Conservation (phyloP, 2,113 vertebrate species). For the Sciurus niger region DNA sequence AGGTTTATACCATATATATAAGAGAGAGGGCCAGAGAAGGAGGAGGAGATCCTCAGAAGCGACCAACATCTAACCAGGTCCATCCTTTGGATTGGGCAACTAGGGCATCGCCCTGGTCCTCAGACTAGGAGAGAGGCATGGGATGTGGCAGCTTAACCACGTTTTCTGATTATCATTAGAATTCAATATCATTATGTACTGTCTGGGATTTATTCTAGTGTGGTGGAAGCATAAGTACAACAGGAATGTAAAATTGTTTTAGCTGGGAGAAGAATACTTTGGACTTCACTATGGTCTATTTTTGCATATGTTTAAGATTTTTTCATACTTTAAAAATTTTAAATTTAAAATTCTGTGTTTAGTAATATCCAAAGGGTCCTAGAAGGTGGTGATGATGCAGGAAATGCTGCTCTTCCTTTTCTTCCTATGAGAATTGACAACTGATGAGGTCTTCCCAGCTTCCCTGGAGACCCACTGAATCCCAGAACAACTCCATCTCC, state of each 20-base stretch:
- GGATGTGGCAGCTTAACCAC: background rate
- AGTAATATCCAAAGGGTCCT: background rate
- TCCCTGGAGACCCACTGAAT: background rate
- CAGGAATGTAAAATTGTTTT: background rate
- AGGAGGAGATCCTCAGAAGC: background rate
- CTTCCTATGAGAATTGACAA: background rate
- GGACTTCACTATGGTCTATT: background rate
- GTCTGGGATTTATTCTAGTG: background rate
- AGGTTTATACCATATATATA: no score
- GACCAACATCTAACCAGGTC: background rate
- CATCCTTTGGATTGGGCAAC: background rate
- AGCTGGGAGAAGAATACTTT: background rate
- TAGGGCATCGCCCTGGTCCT: background rate
- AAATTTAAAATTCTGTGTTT: conserved; percentile 22
- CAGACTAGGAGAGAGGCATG: background rate
- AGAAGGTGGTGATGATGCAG: background rate
- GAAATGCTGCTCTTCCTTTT: background rate
- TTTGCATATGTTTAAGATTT: background rate
- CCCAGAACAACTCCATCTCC: background rate
- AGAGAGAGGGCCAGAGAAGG: background rate
- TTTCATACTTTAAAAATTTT: background rate
- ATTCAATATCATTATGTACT: background rate
- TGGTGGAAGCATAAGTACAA: background rate
- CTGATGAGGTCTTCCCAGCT: background rate
- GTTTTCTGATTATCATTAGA: background rate